phyloP scores from a whole-genome alignment of 2,113 vertebrate genomes.

The Lichenostomus cassidix region DNA sequence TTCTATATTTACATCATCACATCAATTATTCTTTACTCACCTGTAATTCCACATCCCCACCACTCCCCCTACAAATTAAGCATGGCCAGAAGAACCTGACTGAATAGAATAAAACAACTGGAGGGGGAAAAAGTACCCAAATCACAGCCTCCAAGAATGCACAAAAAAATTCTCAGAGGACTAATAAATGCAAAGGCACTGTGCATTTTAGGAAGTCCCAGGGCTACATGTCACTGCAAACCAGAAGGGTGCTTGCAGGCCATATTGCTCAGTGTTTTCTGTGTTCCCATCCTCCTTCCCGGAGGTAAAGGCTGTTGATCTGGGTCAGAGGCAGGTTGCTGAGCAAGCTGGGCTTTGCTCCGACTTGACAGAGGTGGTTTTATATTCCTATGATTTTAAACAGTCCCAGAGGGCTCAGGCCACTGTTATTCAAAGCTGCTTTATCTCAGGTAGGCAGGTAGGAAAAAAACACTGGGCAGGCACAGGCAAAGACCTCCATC shows the following conservation, averaged over 20 bases:
- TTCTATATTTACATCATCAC: not conserved
- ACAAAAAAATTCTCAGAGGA: not conserved
- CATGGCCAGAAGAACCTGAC: not conserved
- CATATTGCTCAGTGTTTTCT: not conserved
- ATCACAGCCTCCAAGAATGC: not conserved
- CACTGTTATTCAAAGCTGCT: not conserved
- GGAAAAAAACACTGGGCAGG: not conserved
- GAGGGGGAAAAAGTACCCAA: not conserved
- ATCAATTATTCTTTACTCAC: not conserved
- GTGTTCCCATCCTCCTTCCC: not conserved
- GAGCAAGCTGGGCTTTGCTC: not conserved
- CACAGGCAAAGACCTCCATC: not conserved
- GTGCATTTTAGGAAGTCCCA: accelerated
- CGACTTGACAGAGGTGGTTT: not conserved
- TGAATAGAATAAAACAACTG: not conserved
- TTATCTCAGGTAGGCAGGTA: not conserved
- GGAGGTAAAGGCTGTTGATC: not conserved
- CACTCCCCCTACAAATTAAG: not conserved
- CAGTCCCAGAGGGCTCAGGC: not conserved
- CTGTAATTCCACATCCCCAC: not conserved
- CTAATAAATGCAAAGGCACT: not conserved
- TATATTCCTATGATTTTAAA: not conserved
- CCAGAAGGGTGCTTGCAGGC: not conserved
- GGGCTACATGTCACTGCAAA: not conserved
- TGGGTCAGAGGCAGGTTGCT: not conserved